A percentile compares a stretch with the other conserved stretches of the same genome.
Conservation (phyloP, 2,797 vertebrate genomes). For the Bradypodion pumilum region DNA sequence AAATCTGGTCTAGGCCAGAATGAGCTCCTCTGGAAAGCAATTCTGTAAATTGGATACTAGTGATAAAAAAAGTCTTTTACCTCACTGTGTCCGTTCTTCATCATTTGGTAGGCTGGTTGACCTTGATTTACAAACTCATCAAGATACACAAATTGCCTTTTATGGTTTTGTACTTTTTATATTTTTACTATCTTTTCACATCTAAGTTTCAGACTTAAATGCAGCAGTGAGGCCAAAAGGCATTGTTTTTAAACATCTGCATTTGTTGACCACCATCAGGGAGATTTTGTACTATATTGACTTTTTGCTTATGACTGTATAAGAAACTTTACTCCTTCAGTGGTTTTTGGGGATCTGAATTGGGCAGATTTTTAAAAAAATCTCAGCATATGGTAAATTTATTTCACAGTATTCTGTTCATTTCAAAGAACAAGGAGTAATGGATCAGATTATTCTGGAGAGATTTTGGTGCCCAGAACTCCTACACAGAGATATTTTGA, state of each 20-base stretch:
- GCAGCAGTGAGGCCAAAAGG: neutral
- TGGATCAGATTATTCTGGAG: conserved; percentile 68
- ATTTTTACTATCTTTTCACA: neutral
- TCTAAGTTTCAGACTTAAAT: neutral
- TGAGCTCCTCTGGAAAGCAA: no score
- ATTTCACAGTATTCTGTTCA: conserved; percentile 63
- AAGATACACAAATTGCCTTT: neutral
- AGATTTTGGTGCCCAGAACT: conserved; percentile 62
- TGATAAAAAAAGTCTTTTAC: no score
- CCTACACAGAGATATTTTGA: conserved; percentile 66
- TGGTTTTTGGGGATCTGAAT: neutral
- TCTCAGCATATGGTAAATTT: conserved; percentile 68
- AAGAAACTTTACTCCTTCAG: neutral
- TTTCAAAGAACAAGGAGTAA: conserved; percentile 70
- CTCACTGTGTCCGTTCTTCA: no score
- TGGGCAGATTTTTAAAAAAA: neutral
- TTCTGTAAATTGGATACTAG: no score
- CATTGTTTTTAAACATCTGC: neutral
- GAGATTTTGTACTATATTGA: neutral
- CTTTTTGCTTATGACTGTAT: no score
- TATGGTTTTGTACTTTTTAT: neutral
- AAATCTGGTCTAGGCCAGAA: no score
- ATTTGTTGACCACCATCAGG: neutral
- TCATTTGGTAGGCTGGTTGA: no score
- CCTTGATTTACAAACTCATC: neutral